A percentile compares a stretch with the other conserved stretches of the same genome.
phyloP scores from a whole-genome alignment of 2,888 invertebrate genomes.

The Athalia rosae region DNA sequence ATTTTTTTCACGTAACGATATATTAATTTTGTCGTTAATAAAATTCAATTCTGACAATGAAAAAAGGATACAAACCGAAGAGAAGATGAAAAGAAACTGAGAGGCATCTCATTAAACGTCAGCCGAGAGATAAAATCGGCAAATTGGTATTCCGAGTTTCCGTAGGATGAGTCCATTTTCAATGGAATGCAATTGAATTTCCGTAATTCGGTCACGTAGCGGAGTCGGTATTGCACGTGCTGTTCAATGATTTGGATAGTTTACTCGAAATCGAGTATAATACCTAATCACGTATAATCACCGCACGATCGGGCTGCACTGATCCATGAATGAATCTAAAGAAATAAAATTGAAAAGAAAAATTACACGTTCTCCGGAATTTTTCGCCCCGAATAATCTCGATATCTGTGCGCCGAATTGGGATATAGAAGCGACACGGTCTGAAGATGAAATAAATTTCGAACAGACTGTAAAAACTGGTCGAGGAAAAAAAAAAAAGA shows the following conservation, averaged over 20 bases:
- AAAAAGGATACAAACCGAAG: background rate
- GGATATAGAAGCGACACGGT: no score
- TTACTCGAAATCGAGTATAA: background rate
- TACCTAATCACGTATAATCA: no score
- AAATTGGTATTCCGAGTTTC: slow-evolving; percentile 7
- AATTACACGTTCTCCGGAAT: no score
- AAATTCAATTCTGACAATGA: background rate
- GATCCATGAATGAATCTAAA: no score
- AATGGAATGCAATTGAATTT: slow-evolving; percentile 33
- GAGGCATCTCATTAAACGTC: background rate
- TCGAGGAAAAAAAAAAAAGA: no score
- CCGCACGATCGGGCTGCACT: no score
- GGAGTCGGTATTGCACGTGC: background rate
- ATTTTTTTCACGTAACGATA: no score
- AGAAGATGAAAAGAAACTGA: background rate
- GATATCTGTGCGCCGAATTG: no score
- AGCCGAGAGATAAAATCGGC: slow-evolving; percentile 1
- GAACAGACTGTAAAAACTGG: no score
- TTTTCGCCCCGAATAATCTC: no score
- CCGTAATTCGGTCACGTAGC: background rate
- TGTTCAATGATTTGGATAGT: slow-evolving; percentile 15
- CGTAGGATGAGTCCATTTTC: background rate
- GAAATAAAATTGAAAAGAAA: no score
- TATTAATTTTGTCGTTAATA: background rate
- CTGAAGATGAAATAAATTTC: no score